Conservation (phyloP, 2,113 vertebrate genomes). For the Hiodon tergisus region DNA sequence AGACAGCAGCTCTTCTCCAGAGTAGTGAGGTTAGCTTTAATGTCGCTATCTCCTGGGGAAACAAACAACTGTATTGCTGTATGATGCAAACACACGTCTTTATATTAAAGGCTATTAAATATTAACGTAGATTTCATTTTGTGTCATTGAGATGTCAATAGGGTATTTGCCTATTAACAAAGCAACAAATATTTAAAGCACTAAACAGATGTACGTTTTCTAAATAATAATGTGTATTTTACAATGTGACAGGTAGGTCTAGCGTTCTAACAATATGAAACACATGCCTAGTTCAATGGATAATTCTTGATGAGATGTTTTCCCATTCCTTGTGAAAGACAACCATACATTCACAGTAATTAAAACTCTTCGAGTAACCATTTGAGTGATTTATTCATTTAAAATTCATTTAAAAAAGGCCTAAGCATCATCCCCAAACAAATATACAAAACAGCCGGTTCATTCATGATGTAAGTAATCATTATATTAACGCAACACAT, state of each 20-base stretch:
- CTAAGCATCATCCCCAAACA: too few species aligned
- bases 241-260: constrained; percentile 29
- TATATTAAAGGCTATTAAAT: constrained; percentile 62
- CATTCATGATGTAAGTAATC: too few species aligned
- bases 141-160: constrained; percentile 60
- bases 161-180: constrained; percentile 72
- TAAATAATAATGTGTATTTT: constrained; percentile 14
- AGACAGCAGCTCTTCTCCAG: constrained; percentile 48
- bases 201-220: constrained; percentile 23
- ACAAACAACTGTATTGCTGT: constrained; percentile 59
- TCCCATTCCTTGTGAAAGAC: neutral
- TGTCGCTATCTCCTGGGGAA: constrained; percentile 66
- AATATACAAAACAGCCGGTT: too few species aligned
- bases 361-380: neutral
- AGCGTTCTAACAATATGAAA: constrained; percentile 54
- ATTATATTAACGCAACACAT: too few species aligned
- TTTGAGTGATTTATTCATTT: neutral
- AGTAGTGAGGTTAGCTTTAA: constrained; percentile 62
- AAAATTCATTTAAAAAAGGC: neutral
- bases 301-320: neutral
- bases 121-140: constrained; percentile 63
- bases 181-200: constrained; percentile 40
- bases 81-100: constrained; percentile 39
- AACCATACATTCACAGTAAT: neutral
- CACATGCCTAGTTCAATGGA: neutral